Percentiles rank a stretch among this genome's conserved stretches.
phyloP scores from a whole-genome alignment of 2,797 vertebrate species.

The Myiotriccus ornatus region DNA sequence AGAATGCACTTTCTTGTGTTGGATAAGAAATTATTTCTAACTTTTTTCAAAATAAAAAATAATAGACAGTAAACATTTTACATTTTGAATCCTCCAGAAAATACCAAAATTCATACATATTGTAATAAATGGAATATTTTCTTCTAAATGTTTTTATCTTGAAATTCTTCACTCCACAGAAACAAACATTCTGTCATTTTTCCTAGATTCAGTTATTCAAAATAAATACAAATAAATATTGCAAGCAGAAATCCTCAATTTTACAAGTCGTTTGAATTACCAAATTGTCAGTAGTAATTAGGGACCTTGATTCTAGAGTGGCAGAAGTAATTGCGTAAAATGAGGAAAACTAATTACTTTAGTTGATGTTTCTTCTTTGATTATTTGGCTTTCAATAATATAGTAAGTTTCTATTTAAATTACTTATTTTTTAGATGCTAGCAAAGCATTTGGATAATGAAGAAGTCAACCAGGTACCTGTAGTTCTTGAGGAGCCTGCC shows the following conservation, averaged over 20 bases:
- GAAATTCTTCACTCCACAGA: neutral
- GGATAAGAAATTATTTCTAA: neutral
- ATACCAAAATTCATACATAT: neutral
- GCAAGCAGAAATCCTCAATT: neutral
- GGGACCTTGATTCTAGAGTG: neutral
- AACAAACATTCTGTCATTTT: neutral
- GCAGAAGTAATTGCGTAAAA: neutral
- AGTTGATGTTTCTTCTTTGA: neutral
- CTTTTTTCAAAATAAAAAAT: neutral
- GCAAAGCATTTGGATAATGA: constrained; percentile 66
- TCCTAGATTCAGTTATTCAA: neutral
- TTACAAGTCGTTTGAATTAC: neutral
- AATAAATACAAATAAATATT: neutral
- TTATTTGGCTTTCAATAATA: neutral
- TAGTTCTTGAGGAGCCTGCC: constrained; percentile 70
- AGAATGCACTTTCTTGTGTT: neutral
- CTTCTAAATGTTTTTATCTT: neutral
- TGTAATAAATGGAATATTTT: neutral
- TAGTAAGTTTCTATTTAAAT: neutral
- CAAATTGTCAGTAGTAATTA: neutral
- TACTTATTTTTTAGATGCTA: constrained; percentile 69
- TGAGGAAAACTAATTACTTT: neutral
- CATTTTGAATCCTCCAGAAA: neutral
- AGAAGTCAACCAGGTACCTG: constrained; percentile 71
- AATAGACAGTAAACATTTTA: neutral